Evolutionary conservation across 2,888 invertebrate species (phyloP), one percentile per base, ranked within the genome.

Genomic region (Drosophila colorata): DNA sequence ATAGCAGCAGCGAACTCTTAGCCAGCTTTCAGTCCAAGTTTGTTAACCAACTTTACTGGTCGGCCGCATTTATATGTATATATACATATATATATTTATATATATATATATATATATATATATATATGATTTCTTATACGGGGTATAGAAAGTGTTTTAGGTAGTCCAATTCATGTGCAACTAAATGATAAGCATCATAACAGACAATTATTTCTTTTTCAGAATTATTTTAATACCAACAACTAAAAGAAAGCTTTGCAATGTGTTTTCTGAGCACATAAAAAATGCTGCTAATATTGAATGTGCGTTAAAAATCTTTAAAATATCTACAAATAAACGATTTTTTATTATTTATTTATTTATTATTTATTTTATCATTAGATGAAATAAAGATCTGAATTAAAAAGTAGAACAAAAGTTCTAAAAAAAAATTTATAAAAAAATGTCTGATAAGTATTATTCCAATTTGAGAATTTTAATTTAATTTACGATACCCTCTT

Each of bases 11-110:
- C 33, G 18, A 28, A 48, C 65, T 59, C 64, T 66, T 57, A 63
- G 40, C 48, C 56, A 61, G 46, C 60, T 47, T 73, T 67, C 63
- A 52, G 57, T 31, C 52, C 58, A 71, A 71, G 44, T 77, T 76
- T 71, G 57, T 70, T 67, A 58, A 77, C 77, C 70, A 67, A 77
- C 68, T 64, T 60, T 49, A 51, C 40, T 77, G 75, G 75, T 63
- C 58, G 63, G 56, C 56, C 75, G 60, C 64, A 69, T 46, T 59
- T 56, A 66, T 57, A 55, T 40, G 46, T 16, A 8, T 18, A n/a
- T 13, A 13, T 44, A 65, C 48, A n/a, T n/a, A n/a, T n/a, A 13
- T 8, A 37, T 6, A 43, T 31, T 51, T 23, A 14, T 16, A 7
- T 25, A 13, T 13, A 13, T 40, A 65, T 13, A 13, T 8, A 37